Percentiles rank a stretch among this genome's conserved stretches.
Evolutionary conservation across 2,113 vertebrate genomes (phyloP).

Genomic region (Lathamus discolor): DNA sequence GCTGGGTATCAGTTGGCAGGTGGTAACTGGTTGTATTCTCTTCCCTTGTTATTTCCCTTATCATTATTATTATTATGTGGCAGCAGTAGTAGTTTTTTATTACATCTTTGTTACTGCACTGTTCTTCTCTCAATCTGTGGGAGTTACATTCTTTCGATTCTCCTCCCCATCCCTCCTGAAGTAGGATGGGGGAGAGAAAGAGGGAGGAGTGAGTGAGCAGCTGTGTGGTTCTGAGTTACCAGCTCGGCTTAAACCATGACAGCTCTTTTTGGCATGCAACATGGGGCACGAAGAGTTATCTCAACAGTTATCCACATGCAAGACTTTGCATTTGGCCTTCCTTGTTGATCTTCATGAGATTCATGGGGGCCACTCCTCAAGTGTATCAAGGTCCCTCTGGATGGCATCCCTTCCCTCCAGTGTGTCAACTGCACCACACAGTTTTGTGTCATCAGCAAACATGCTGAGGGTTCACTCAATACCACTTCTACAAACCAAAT

Average conservation of each 20-base stretch:
- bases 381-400: not conserved
- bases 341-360: not conserved
- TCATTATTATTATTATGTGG: not conserved
- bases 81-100: not conserved
- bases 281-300: not conserved
- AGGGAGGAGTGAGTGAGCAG: not conserved
- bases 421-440: not conserved
- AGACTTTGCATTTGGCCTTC: not conserved
- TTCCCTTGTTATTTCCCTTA: not conserved
- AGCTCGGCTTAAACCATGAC: not conserved
- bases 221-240: not conserved
- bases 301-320: not conserved
- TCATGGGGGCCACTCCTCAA: not conserved
- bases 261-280: not conserved
- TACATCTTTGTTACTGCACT: not conserved
- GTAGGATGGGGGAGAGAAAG: not conserved
- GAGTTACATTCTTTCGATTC: not conserved
- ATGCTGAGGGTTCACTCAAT: not conserved
- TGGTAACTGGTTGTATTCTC: not conserved
- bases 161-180: not conserved
- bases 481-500: not conserved
- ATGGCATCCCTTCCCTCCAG: not conserved
- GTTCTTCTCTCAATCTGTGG: not conserved
- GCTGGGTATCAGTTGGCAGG: not conserved
- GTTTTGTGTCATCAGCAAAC: not conserved